Evolutionary conservation across 2,888 invertebrate genomes (phyloP).

Genomic region (Blomia tropicalis): DNA sequence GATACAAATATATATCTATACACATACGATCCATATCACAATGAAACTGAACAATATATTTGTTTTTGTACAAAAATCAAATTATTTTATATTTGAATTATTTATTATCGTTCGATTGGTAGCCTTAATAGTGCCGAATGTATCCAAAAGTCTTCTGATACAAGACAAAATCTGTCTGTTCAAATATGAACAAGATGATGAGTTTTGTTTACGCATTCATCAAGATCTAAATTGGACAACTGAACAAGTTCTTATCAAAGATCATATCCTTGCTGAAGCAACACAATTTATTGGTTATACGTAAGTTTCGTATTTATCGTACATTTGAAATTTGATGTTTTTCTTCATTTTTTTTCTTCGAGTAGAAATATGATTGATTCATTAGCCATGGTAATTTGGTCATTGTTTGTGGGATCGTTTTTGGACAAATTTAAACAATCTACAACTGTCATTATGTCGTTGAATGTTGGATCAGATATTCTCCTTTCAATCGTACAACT

Average conservation of each 20-base stretch:
- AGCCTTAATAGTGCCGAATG: background rate
- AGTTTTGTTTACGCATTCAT: background rate
- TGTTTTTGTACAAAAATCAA: no score
- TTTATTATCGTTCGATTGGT: background rate
- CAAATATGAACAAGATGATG: background rate
- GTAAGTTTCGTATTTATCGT: background rate
- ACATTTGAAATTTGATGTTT: background rate
- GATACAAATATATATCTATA: no score
- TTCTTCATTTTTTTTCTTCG: background rate
- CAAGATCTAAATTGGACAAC: background rate
- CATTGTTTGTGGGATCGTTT: constrained; percentile 13
- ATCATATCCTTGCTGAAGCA: background rate
- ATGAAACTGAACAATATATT: no score
- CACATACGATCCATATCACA: no score
- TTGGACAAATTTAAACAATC: background rate
- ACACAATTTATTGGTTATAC: background rate
- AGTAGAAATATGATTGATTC: constrained; percentile 11
- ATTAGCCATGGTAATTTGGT: constrained; percentile 1
- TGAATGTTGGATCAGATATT: background rate
- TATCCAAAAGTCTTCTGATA: background rate
- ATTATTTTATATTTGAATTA: constrained; percentile 9
- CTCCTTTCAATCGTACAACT: background rate
- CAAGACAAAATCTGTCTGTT: constrained; percentile 11
- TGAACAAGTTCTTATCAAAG: background rate
- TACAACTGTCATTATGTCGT: background rate